Conservation (phyloP, 1,140 invertebrate species). For the Orius insidiosus region DNA sequence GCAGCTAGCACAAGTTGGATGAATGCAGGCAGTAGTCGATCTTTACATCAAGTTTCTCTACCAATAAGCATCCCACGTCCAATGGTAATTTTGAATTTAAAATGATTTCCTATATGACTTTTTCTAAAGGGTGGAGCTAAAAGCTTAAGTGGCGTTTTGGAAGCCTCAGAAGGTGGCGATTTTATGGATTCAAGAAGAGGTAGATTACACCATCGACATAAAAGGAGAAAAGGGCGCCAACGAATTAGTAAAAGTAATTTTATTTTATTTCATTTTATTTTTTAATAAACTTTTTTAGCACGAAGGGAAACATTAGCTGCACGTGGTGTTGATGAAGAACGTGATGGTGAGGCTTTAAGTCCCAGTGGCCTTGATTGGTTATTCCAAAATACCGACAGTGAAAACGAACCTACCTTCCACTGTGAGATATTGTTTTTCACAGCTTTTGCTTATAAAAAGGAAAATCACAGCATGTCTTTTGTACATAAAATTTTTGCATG, state of each 20-base stretch:
- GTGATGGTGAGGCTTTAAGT: slow-evolving; percentile 10
- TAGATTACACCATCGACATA: slow-evolving; percentile 11
- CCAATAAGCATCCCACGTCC: slow-evolving; percentile 10
- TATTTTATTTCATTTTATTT: neutral
- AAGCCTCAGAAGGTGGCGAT: slow-evolving; percentile 12
- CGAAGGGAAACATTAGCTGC: neutral
- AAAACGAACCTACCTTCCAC: slow-evolving; percentile 24
- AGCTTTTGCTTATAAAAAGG: too few relatives aligned
- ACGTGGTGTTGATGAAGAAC: slow-evolving; percentile 8
- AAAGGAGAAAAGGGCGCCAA: slow-evolving; percentile 7
- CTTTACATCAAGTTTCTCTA: slow-evolving; percentile 15
- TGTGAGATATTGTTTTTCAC: slow-evolving; percentile 8
- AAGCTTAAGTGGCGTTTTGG: slow-evolving; percentile 13
- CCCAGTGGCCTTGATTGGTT: slow-evolving; percentile 32
- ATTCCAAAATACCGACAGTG: slow-evolving; percentile 33
- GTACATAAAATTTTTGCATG: too few relatives aligned
- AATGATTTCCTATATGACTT: neutral
- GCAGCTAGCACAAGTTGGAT: slow-evolving; percentile 15
- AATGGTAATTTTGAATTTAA: neutral
- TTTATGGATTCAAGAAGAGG: slow-evolving; percentile 10
- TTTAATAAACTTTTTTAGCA: slow-evolving; percentile 3
- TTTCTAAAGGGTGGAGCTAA: slow-evolving; percentile 12
- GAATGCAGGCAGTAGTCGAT: slow-evolving; percentile 15
- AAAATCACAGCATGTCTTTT: too few relatives aligned
- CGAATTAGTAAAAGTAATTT: slow-evolving; percentile 7